Evolutionary conservation across 1,140 invertebrate species (phyloP).

Genomic region (Metopolophium dirhodum): DNA sequence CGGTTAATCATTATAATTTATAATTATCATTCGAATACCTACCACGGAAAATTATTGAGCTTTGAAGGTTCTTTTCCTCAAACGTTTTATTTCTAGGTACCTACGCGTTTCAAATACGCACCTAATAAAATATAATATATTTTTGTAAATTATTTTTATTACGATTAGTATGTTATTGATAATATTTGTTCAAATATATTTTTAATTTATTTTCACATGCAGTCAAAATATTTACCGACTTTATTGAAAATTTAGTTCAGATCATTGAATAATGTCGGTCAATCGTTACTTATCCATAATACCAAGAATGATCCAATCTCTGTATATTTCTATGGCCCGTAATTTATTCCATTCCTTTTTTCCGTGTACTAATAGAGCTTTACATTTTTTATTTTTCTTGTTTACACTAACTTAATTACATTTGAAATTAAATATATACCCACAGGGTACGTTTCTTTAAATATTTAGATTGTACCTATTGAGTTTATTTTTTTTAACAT

Average conservation of each 20-base stretch:
- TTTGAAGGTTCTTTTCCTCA: background rate
- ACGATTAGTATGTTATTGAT: background rate
- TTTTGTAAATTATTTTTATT: background rate
- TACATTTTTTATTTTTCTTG: background rate
- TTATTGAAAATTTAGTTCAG: background rate
- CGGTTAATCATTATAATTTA: background rate
- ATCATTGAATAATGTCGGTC: background rate
- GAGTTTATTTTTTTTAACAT: background rate
- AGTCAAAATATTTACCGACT: too few relatives aligned
- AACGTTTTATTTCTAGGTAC: too few relatives aligned
- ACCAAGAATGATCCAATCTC: background rate
- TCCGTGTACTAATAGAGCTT: background rate
- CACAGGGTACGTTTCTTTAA: background rate
- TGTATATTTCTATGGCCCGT: background rate
- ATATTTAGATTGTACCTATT: background rate
- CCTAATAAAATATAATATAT: too few relatives aligned
- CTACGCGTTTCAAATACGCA: background rate
- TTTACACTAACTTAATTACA: background rate
- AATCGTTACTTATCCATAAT: background rate
- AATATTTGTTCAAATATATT: background rate
- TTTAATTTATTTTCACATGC: background rate
- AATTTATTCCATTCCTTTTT: background rate
- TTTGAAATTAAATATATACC: background rate
- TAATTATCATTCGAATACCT: background rate
- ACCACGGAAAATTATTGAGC: background rate